Conservation (phyloP, 2,113 vertebrate species). For the Paralichthys olivaceus region DNA sequence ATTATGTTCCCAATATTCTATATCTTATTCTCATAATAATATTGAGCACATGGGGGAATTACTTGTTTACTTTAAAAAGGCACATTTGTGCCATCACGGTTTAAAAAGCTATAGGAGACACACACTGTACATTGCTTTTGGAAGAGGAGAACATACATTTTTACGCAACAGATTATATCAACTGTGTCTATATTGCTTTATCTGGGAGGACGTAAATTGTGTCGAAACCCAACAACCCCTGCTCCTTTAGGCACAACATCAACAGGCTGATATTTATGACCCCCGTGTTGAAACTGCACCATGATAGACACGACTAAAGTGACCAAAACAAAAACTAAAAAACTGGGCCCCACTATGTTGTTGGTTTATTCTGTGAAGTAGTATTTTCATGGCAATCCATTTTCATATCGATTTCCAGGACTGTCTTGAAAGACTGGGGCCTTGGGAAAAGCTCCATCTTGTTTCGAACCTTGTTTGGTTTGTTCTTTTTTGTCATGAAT, state of each 20-base stretch:
- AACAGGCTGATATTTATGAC: neutral
- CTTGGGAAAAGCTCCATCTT: neutral
- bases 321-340: neutral
- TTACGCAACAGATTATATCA: neutral
- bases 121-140: neutral
- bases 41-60: too few relatives aligned
- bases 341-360: neutral
- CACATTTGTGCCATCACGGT: neutral
- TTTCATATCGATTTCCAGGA: neutral
- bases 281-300: too few relatives aligned
- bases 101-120: too few relatives aligned
- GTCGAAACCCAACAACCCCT: too few relatives aligned
- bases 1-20: too few relatives aligned
- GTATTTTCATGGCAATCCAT: neutral
- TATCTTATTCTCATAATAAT: neutral
- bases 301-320: neutral
- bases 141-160: neutral
- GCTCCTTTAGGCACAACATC: neutral
- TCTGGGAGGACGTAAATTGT: neutral
- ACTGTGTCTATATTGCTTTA: neutral
- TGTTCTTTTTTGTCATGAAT: neutral
- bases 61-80: neutral
- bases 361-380: constrained; percentile 6
- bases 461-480: neutral
- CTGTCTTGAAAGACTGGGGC: neutral